phyloP scores from a whole-genome alignment of 2,113 vertebrate species.

The Ophthalmolycus amberensis region DNA sequence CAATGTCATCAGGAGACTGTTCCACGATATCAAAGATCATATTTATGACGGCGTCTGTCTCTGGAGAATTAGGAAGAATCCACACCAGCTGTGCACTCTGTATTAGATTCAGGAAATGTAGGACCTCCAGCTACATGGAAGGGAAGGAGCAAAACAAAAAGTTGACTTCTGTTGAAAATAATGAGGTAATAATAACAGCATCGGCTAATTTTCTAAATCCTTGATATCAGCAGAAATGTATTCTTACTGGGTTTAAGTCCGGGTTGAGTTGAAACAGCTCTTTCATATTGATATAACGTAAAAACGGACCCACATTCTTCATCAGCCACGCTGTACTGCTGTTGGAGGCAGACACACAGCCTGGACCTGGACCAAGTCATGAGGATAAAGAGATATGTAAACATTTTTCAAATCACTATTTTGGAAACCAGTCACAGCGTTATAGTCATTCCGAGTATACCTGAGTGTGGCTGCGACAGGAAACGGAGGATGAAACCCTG shows the following conservation, averaged over 20 bases:
- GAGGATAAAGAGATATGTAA: neutral
- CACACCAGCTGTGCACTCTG: conserved; percentile 71
- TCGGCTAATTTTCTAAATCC: neutral
- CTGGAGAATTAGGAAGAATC: conserved; percentile 21
- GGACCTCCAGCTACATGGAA: conserved; percentile 64
- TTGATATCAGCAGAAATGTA: neutral
- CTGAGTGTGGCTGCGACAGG: conserved; percentile 49
- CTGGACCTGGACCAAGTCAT: conserved; percentile 41
- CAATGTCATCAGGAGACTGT: conserved; percentile 28
- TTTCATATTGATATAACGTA: conserved; percentile 34
- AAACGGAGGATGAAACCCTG: conserved; percentile 57
- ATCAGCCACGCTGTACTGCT: conserved; percentile 70
- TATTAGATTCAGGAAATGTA: conserved; percentile 56
- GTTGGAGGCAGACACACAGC: conserved; percentile 60
- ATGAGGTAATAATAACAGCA: neutral
- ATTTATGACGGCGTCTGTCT: conserved; percentile 61
- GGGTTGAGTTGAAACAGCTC: conserved; percentile 68
- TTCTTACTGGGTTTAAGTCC: conserved; percentile 70
- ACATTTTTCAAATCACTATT: neutral
- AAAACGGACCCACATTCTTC: conserved; percentile 74
- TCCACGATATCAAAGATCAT: conserved; percentile 67
- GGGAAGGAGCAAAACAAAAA: neutral
- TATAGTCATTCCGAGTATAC: conserved; percentile 31
- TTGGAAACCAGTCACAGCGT: neutral
- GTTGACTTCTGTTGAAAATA: neutral